Percentiles rank a stretch among this genome's conserved stretches.
Conservation (phyloP, 2,888 invertebrate genomes). For the Eustalomyia histrio region DNA sequence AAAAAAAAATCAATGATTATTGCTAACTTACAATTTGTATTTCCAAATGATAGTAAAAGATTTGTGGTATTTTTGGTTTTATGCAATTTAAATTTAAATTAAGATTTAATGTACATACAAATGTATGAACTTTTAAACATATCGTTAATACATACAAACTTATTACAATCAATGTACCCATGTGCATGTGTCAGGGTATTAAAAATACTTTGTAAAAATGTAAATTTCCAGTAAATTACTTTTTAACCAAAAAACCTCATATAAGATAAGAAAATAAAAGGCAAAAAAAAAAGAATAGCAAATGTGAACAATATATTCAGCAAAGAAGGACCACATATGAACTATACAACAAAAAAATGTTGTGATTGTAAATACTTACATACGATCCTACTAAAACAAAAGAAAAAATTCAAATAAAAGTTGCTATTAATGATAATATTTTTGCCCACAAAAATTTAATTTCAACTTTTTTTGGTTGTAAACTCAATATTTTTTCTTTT, state of each 20-base stretch:
- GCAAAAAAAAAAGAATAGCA: background rate
- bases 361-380: no score
- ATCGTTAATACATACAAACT: background rate
- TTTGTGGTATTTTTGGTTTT: constrained; percentile 47
- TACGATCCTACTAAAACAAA: no score
- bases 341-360: no score
- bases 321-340: no score
- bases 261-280: constrained; percentile 45
- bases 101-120: constrained; percentile 43
- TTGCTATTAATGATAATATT: no score
- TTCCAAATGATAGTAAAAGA: constrained; percentile 33
- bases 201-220: constrained; percentile 35
- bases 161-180: background rate
- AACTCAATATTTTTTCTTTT: no score
- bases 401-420: no score
- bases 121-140: background rate
- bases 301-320: no score
- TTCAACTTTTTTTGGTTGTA: no score
- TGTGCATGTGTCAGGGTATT: constrained; percentile 17
- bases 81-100: constrained; percentile 56
- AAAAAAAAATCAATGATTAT: constrained; percentile 21
- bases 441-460: no score
- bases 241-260: constrained; percentile 50
- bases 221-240: constrained; percentile 57
- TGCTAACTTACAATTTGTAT: background rate